Conservation (phyloP, 2,797 vertebrate species). For the Acanthis flammea region DNA sequence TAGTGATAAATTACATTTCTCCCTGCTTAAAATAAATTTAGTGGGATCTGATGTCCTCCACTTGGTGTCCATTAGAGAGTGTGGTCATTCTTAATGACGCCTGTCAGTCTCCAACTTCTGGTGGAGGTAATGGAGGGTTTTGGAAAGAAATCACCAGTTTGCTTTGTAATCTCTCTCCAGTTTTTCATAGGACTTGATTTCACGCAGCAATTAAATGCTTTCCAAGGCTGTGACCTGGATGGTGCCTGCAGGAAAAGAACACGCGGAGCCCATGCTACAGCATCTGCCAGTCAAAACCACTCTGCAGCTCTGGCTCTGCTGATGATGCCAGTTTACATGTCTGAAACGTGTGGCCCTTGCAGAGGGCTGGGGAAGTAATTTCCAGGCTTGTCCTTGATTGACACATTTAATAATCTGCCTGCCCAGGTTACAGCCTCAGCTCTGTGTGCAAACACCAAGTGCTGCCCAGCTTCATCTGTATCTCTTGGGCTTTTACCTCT, state of each 20-base stretch:
- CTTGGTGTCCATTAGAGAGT: neutral
- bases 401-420: slow-evolving; percentile 31
- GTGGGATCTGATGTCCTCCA: neutral
- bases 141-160: neutral
- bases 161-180: neutral
- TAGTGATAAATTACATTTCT: neutral
- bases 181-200: neutral
- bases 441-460: neutral
- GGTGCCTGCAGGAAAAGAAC: neutral
- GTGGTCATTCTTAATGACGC: neutral
- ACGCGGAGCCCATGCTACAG: fast-evolving
- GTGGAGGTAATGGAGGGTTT: neutral
- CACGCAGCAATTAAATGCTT: neutral
- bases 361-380: neutral
- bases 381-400: neutral
- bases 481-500: neutral
- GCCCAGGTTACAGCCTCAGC: neutral
- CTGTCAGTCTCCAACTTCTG: neutral
- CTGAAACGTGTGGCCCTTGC: neutral
- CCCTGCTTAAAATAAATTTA: neutral
- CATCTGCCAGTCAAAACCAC: fast-evolving
- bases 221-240: neutral
- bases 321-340: fast-evolving
- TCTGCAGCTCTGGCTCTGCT: neutral
- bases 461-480: neutral